Conservation (phyloP, 1,140 invertebrate species). For the Aporrectodea caliginosa region DNA sequence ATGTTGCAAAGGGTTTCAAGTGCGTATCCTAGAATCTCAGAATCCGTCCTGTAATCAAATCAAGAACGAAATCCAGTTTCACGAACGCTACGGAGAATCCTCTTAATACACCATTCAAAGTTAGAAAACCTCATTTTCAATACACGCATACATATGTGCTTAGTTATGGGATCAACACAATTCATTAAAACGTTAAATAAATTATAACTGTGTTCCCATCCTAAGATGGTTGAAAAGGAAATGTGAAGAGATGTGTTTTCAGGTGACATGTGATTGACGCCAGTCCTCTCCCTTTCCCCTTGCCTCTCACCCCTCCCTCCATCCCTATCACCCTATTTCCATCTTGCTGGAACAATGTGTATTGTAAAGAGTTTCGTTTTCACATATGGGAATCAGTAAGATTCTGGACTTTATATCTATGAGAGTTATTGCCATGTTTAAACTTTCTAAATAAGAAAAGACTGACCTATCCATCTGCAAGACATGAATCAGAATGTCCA, state of each 20-base stretch:
- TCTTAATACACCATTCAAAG: background rate
- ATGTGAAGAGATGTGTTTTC: too few species aligned
- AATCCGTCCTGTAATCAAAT: conserved; percentile 67
- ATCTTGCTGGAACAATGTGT: too few species aligned
- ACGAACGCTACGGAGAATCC: background rate
- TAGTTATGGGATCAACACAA: background rate
- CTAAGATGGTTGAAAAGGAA: too few species aligned
- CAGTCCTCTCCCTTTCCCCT: too few species aligned
- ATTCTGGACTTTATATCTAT: too few species aligned
- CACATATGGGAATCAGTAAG: too few species aligned
- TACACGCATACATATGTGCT: background rate
- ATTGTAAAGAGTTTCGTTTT: too few species aligned
- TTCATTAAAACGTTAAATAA: background rate
- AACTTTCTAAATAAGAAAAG: too few species aligned
- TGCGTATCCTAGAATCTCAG: conserved; percentile 85
- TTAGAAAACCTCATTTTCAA: background rate
- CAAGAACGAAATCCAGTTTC: background rate
- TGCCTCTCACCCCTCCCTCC: too few species aligned
- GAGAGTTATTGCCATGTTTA: too few species aligned
- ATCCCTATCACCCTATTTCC: too few species aligned
- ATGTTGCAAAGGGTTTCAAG: conserved; percentile 89
- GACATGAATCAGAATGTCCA: conserved; percentile 73
- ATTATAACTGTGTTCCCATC: background rate
- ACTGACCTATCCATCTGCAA: conserved; percentile 58
- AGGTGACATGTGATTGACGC: too few species aligned